Evolutionary conservation across 2,797 vertebrate species (phyloP), one percentile per base, ranked within the genome.

Genomic region (Epinephelus malabaricus): DNA sequence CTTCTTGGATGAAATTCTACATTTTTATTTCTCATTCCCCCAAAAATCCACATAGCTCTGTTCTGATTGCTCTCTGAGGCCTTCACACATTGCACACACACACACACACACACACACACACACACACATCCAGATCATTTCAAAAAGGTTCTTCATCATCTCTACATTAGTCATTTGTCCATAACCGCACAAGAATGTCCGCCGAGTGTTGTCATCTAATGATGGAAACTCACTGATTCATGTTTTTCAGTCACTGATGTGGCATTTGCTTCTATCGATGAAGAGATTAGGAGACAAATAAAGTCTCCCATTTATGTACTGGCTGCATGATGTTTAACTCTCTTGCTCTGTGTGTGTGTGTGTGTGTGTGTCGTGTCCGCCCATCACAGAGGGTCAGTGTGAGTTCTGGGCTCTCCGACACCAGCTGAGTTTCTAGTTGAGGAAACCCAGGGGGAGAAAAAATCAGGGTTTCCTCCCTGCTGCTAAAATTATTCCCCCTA

Each of bases 1-100:
- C 84, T 71, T 90, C 90, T 95, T 95, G 94, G 94, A 94, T 76
- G 68, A 79, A 85, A 89, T 74, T 80, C 73, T 61, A 78, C 77
- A 78, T 91, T 94, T 85, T 80, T 90, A 84, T 91, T 90, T 92
- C 91, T 76, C 85, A 82, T 85, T 91, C 68, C 63, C 80, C 76
- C 63, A 69, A 79, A 88, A 90, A 89, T 84, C 79, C 76, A 72
- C 85, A 87, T 74, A 86, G 78, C 74, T 84, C 12, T 85, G 81
- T 55, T 87, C 82, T 82, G 85, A 87, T 88, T 85, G 62, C 69
- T 78, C 77, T 85, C 77, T 12, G 10, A 82, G 38, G 38, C 58
- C 55, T 69, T 69, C 50, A 38, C 72, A 77, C 74, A 69, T 21
- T 79, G 9, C 23, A 50, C 54, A 62, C 66, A 25, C 68, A 46